phyloP scores from a whole-genome alignment of 1,140 invertebrate species.

The Drosophila nasuta region DNA sequence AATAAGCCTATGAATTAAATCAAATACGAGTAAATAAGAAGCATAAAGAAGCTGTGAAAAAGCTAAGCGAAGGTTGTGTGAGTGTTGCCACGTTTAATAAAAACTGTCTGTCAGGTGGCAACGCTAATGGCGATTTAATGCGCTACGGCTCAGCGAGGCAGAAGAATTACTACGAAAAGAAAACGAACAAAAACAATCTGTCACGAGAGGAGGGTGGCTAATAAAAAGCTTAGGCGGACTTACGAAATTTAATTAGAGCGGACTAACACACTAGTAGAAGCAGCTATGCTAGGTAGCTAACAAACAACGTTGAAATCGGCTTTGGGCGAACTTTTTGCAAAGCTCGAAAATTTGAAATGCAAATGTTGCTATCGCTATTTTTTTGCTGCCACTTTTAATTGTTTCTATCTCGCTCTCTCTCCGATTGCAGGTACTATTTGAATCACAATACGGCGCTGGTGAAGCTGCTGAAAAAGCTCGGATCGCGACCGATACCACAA shows the following conservation, averaged over 20 bases:
- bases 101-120: neutral
- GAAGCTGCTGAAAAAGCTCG: constrained; percentile 94
- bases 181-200: neutral
- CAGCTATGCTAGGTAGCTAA: neutral
- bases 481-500: constrained; percentile 92
- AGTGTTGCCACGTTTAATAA: no score
- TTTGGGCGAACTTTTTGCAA: neutral
- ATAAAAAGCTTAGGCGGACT: constrained; percentile 7
- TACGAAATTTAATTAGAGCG: constrained; percentile 17
- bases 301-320: neutral
- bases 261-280: neutral
- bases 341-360: constrained; percentile 17
- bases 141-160: no score
- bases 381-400: constrained; percentile 2
- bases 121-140: neutral
- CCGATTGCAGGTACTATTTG: constrained; percentile 90
- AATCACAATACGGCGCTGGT: constrained; percentile 97
- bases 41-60: no score
- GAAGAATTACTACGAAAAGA: neutral
- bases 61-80: no score
- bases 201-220: neutral
- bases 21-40: no score
- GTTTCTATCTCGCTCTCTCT: constrained; percentile 7
- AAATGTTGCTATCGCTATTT: constrained; percentile 12
- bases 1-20: no score